A percentile compares a stretch with the other conserved stretches of the same genome.
phyloP scores from a whole-genome alignment of 1,140 invertebrate genomes.

The Ips typographus region DNA sequence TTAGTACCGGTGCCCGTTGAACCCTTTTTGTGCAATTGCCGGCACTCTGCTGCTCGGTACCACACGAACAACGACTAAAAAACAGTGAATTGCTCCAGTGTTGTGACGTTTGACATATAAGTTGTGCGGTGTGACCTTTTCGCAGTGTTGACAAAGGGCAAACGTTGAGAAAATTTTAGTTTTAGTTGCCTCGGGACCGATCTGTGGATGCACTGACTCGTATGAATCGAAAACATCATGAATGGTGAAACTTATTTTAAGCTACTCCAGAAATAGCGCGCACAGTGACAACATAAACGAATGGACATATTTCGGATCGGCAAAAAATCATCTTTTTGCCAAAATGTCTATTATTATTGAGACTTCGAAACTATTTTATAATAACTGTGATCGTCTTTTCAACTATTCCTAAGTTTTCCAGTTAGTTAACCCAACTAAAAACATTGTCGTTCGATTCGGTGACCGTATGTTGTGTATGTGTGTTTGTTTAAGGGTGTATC shows the following conservation, averaged over 20 bases:
- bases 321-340: constrained; percentile 21
- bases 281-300: constrained; percentile 28
- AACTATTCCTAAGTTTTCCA: background rate
- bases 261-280: constrained; percentile 20
- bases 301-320: constrained; percentile 30
- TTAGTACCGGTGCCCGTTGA: constrained; percentile 13
- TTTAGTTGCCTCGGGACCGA: constrained; percentile 25
- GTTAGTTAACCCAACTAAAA: background rate
- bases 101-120: background rate
- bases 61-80: background rate
- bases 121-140: constrained; percentile 9
- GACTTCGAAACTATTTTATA: constrained; percentile 18
- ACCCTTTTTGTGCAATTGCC: constrained; percentile 15
- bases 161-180: constrained; percentile 13
- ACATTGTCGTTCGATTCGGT: background rate
- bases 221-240: constrained; percentile 30
- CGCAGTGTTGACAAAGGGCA: constrained; percentile 8
- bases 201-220: constrained; percentile 14
- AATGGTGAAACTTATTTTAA: constrained; percentile 33
- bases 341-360: constrained; percentile 10
- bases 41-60: background rate
- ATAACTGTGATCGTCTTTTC: constrained; percentile 25
- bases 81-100: background rate
- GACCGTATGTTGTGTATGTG: constrained; percentile 3
- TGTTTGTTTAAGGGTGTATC: constrained; percentile 22